Base-by-base conservation (phyloP, 2,797 vertebrate species). In the Synaphobranchus kaupii region DNA sequence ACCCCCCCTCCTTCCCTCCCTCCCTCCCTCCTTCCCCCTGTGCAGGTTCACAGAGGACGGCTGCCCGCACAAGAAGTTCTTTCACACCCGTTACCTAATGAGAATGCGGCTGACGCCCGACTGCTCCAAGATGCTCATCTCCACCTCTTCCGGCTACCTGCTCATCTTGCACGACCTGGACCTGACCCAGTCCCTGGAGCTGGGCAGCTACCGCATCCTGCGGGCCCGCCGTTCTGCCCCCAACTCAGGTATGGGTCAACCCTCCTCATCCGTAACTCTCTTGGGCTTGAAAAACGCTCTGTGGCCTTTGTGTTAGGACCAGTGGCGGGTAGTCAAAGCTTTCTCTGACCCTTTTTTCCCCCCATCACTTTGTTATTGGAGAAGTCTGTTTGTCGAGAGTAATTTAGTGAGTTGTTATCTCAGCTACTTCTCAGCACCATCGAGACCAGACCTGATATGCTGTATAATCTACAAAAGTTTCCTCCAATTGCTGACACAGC, bases 71-170 rank as follows among this genome's bases (percentile, higher is more conserved):
- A 99, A 99, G 92, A 99, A 99, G 95, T 99, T 99, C 93, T 99
- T 99, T 95, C 99, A 99, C 94, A 99, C 99, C 0, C 98, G 98
- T 83, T 99, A 99, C 90, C 96, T 99, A 73, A 99, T 99, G 99
- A 92, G 99, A 83, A 99, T 99, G 99, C 97, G 99, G 39, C 95
- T 99, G 93, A 99, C 98, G 0, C 98, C 99, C 71, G 98, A 99
- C 95, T 99, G 99, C 93, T 99, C 98, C 90, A 99, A 99, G 95
- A 99, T 99, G 99, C 95, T 99, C 88, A 99, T 99, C 94, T 99
- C 98, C 87, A 99, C 99, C 0, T 99, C 98, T 73, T 99, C 99
- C 28, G 99, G 99, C 1, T 99, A 99, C 94, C 97, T 99, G 90
- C 95, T 99, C 89, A 99, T 99, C 94, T 96, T 99, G 85, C 98